Base-by-base conservation (phyloP, 1,140 invertebrate genomes). In the Ceratina japonica region DNA sequence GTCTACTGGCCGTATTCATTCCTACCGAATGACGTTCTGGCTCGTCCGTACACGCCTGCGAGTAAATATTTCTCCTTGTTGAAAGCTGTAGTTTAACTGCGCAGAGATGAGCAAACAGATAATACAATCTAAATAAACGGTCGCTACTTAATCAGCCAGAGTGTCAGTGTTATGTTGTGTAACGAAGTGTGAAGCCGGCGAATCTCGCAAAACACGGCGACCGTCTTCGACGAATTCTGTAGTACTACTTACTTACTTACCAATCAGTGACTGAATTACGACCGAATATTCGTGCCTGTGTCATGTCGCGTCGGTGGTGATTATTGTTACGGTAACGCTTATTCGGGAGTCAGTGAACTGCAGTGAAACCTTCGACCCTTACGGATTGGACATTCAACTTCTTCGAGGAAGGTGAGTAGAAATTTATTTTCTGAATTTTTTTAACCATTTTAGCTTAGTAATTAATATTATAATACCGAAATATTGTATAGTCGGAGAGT, bases 121-220 rank as follows among this genome's bases (percentile, higher is more conserved):
- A 37, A 44, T 37, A 49, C n/a, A 13, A 62, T 37, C 15, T 62
- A 70, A 70, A 77, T 62, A 71, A 71, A 77, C 58, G n/a, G 37
- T 71, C 10, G 24, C 0, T 44, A 15, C n/a, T 44, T 71, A 37
- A 62, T 52, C 56, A 16, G 16, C 4, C 62, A 59, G 58, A 71
- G 75, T 72, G 51, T 44, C 76, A 79, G 76, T 79, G 76, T 72
- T 62, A 68, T 61, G 27, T 51, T 49, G 74, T 77, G 68, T 37
- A 54, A 63, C 66, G 27, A 77, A 71, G 75, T 77, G 74, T 56
- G 8, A 59, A 66, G 12, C 16, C 31, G 0, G 31, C 37, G 37
- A 10, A 72, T 24, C 24, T 44, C 31, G 66, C 59, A 49, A 54
- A 44, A 0, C 49, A 22, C 52, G 12, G n/a, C 59, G 16, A 16